phyloP scores from a whole-genome alignment of 1,140 invertebrate species.

The Forficula auricularia region DNA sequence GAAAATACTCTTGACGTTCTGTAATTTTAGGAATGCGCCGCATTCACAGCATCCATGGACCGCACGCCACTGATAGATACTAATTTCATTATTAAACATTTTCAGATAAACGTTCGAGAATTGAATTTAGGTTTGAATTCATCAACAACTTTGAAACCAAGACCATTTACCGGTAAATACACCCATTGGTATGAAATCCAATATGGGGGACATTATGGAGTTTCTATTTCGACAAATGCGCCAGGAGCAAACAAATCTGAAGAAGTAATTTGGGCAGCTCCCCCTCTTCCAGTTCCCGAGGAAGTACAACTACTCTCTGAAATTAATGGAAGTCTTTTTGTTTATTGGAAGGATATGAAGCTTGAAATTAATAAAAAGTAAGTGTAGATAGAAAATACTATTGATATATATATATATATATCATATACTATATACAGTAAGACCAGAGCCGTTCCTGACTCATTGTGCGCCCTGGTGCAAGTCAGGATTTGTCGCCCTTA shows the following conservation, averaged over 20 bases:
- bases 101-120: too few relatives aligned
- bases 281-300: constrained; percentile 40
- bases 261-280: constrained; percentile 32
- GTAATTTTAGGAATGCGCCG: too few relatives aligned
- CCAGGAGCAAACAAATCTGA: constrained; percentile 26
- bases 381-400: too few relatives aligned
- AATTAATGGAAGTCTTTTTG: constrained; percentile 35
- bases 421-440: too few relatives aligned
- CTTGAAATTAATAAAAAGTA: neutral
- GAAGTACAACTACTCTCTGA: constrained; percentile 37
- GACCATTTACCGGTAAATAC: neutral
- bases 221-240: constrained; percentile 35
- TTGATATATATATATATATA: too few relatives aligned
- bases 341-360: constrained; percentile 38
- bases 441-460: too few relatives aligned
- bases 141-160: constrained; percentile 6
- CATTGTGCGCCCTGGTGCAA: too few relatives aligned
- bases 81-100: too few relatives aligned
- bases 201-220: constrained; percentile 41
- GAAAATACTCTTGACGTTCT: too few relatives aligned
- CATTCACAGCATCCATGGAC: too few relatives aligned
- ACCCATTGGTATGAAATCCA: constrained; percentile 30
- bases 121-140: neutral
- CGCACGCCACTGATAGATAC: too few relatives aligned
- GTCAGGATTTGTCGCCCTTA: too few relatives aligned